Evolutionary conservation across 2,888 invertebrate genomes (phyloP), one percentile per base, ranked within the genome.

Genomic region (Actias luna): DNA sequence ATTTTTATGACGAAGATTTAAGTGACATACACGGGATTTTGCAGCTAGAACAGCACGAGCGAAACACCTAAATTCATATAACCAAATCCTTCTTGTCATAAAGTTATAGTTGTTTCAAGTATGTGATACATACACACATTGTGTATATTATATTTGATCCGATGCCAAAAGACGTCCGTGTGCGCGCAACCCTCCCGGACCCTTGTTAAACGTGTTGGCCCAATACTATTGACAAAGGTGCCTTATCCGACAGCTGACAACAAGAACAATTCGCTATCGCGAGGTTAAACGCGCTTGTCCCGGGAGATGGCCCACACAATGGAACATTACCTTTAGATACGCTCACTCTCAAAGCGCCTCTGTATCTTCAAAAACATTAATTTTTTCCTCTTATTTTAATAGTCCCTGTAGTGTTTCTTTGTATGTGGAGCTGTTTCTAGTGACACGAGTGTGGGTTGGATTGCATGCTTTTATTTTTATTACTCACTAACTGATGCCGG

Each of bases 191-290:
- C 25, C 27, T 35, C 35, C 4, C 35, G 36, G 29, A 52, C 60
- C 60, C 60, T 55, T 36, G 36, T 61, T 61, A 52, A 55, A 36
- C 35, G 42, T 27, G 60, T 55, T 52, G 27, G 27, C 27, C 36
- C 60, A 52, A 52, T 61, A 52, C 27, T 52, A 61, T 61, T 61
- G 60, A 61, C 60, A 61, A 61, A 61, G 60, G 60, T 61, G 60
- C 35, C 35, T 55, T 36, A 27, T 35, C 59, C 36, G 60, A 61
- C 31, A 52, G 52, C 60, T 52, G 22, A 52, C 60, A 52, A n/a
- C 25, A 50, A 52, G 46, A 50, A 50, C 46, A 50, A 50, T 50
- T 50, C 46, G 46, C 12, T 50, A 50, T 50, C 46, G 46, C 22
- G 46, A 10, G 25, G 46, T 50, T 50, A 50, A 50, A 50, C 46